phyloP scores from a whole-genome alignment of 1,140 invertebrate genomes.

The Apis cerana region DNA sequence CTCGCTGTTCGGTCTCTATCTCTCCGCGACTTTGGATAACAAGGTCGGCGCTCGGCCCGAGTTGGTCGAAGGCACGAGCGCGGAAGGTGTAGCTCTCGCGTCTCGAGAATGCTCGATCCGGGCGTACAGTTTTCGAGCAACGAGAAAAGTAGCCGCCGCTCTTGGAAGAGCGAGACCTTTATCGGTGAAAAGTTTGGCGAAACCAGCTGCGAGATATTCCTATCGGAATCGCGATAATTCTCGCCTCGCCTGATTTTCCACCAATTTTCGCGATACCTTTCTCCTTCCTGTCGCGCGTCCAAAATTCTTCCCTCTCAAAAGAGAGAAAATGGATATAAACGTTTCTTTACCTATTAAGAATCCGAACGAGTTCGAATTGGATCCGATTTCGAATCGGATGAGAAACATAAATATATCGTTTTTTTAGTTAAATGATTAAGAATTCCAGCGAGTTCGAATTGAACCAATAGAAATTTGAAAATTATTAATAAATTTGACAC shows the following conservation, averaged over 20 bases:
- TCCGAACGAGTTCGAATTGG: too few relatives aligned
- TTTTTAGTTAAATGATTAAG: too few relatives aligned
- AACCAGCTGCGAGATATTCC: conserved; percentile 38
- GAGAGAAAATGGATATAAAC: too few relatives aligned
- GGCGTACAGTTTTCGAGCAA: conserved; percentile 18
- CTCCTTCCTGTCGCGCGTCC: neutral
- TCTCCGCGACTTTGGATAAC: conserved; percentile 2
- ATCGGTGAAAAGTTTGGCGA: conserved; percentile 45
- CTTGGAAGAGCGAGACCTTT: conserved; percentile 26
- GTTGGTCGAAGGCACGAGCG: conserved; percentile 42
- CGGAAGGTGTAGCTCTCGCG: conserved; percentile 44
- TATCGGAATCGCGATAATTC: conserved; percentile 53
- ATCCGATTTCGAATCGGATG: too few relatives aligned
- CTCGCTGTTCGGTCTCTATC: neutral
- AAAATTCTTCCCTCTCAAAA: too few relatives aligned
- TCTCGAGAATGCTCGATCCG: conserved; percentile 48
- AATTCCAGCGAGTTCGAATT: too few relatives aligned
- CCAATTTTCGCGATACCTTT: neutral
- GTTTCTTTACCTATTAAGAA: too few relatives aligned
- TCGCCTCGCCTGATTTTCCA: too few relatives aligned
- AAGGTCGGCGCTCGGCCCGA: conserved; percentile 34
- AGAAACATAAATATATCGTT: too few relatives aligned
- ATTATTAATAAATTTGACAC: too few relatives aligned
- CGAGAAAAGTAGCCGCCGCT: conserved; percentile 47
- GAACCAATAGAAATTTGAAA: too few relatives aligned